Conservation (phyloP, 2,888 invertebrate species). For the Dorcus hopei region DNA sequence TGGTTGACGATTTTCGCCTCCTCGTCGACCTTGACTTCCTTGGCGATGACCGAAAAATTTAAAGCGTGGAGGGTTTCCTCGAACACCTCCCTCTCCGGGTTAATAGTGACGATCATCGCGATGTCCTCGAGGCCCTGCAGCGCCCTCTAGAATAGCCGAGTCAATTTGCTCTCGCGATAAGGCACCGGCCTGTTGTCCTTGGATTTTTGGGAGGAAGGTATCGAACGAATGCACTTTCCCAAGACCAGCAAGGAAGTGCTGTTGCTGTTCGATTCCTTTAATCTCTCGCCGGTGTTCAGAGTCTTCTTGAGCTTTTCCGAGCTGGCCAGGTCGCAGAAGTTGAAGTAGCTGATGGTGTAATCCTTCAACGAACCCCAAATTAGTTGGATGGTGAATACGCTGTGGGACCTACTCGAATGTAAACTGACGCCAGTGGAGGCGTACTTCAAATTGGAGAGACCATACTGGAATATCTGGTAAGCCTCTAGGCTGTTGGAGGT, state of each 20-base stretch:
- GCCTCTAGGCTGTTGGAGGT: constrained; percentile 68
- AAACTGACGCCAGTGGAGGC: constrained; percentile 77
- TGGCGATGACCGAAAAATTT: constrained; percentile 77
- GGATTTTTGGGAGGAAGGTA: constrained; percentile 45
- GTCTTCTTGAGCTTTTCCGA: constrained; percentile 78
- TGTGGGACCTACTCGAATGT: constrained; percentile 84
- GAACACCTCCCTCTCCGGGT: constrained; percentile 69
- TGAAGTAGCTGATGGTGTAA: constrained; percentile 21
- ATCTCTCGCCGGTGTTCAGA: constrained; percentile 65
- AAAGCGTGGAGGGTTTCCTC: too few relatives aligned
- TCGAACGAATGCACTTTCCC: constrained; percentile 70
- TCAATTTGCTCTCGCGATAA: constrained; percentile 84
- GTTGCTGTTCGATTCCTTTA: constrained; percentile 84
- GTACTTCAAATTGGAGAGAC: constrained; percentile 71
- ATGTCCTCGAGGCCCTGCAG: constrained; percentile 69
- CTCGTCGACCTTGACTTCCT: constrained; percentile 51
- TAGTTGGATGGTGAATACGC: constrained; percentile 80
- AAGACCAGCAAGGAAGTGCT: constrained; percentile 87
- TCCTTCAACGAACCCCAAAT: constrained; percentile 50
- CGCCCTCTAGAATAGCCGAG: constrained; percentile 77
- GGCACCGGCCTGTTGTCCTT: constrained; percentile 49
- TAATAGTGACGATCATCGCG: constrained; percentile 83
- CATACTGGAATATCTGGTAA: constrained; percentile 71
- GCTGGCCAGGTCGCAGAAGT: constrained; percentile 91
- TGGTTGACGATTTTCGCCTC: constrained; percentile 7